Conservation (phyloP, 2,113 vertebrate species). For the Cynoglossus semilaevis region DNA sequence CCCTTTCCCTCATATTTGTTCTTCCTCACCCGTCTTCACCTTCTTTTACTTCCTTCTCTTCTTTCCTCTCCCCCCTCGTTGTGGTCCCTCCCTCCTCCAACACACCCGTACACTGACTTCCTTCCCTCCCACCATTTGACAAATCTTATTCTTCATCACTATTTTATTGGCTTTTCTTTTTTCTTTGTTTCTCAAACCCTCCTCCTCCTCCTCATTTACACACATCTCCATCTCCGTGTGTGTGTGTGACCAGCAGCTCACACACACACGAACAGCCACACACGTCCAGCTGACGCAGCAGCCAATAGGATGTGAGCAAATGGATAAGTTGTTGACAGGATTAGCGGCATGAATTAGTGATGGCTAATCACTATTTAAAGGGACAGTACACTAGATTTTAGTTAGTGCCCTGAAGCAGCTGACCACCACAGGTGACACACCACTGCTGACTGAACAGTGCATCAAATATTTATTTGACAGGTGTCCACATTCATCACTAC, state of each 20-base stretch:
- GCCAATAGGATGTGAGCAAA: slow-evolving; percentile 12
- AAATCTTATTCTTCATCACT: not conserved
- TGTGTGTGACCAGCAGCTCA: slow-evolving; percentile 39
- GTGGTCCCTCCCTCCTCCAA: not conserved
- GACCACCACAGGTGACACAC: slow-evolving; percentile 15
- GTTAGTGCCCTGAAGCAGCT: not conserved
- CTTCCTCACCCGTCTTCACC: not conserved
- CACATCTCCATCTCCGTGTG: slow-evolving; percentile 45
- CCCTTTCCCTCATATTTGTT: too few relatives aligned
- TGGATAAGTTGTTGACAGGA: slow-evolving; percentile 1
- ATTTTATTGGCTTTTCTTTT: not conserved
- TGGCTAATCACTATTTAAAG: slow-evolving; percentile 36
- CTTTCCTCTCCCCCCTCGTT: not conserved
- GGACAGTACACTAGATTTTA: not conserved
- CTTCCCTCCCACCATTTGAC: not conserved
- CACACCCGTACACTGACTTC: not conserved
- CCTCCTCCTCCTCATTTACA: not conserved
- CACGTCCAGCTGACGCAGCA: slow-evolving; percentile 51
- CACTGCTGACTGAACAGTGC: slow-evolving; percentile 1
- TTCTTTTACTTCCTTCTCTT: not conserved
- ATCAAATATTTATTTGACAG: slow-evolving; percentile 50
- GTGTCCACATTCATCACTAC: slow-evolving; percentile 6
- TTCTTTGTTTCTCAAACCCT: not conserved
- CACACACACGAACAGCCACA: not conserved
- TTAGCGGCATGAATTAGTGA: slow-evolving; percentile 45